Evolutionary conservation across 2,888 invertebrate genomes (phyloP), one percentile per base, ranked within the genome.

Genomic region (Cremastinae sp.): DNA sequence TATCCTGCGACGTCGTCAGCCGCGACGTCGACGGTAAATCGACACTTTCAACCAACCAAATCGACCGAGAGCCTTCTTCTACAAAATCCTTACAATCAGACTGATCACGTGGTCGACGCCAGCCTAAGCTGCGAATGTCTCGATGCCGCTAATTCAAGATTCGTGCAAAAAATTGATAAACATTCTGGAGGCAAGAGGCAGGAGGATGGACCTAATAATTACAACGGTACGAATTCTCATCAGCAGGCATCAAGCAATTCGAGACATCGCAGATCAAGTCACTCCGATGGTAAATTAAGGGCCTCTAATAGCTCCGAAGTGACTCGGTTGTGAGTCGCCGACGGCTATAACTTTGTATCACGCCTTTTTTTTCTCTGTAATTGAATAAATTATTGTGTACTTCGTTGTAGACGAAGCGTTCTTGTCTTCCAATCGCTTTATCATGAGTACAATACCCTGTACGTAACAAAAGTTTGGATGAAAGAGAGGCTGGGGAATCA

Each of bases 41-140:
- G 91, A 88, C 92, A 93, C 88, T 90, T 93, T 87, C 90, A 93
- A 87, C 89, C 95, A 0, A 95, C 94, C 0, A 96, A 96, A 87
- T 96, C 96, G 0, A 95, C 96, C 0, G 96, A 96, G 88, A 96
- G 95, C 86, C 91, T 96, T 16, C 91, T 95, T 16, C 92, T 94
- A 49, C 92, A 93, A 14, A 92, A 94, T 1, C 93, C 94, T 80
- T 94, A 94, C 85, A 92, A 92, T 16, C 51, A 51, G 35, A 69
- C 35, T 20, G 75, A 69, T 62, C 92, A 92, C 56, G 91, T 93
- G 0, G 92, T 93, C 0, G 95, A 95, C 83, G 93, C 93, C 1
- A 93, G 94, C 83, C 87, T 94, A 4, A 94, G 94, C 68, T 95
- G 95, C 86, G 95, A 95, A 75, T 95, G 95, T 84, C 90, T 93